Evolutionary conservation across 1,140 invertebrate species (phyloP).

Genomic region (Psilanteris sp.): DNA sequence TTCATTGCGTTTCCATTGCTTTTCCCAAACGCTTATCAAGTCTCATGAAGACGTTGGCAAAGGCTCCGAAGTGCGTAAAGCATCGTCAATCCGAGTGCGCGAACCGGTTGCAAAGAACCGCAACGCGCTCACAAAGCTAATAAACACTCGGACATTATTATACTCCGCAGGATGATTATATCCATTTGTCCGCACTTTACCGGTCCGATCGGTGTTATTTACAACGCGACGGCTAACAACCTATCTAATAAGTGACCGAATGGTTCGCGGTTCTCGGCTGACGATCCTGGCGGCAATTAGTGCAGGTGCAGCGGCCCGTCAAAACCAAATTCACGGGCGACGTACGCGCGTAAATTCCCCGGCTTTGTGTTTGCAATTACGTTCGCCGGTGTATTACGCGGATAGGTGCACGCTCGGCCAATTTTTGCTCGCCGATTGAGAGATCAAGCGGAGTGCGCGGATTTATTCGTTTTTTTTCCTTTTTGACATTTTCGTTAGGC

Average conservation of each 20-base stretch:
- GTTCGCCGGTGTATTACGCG: constrained; percentile 7
- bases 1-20: constrained; percentile 31
- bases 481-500: constrained; percentile 35
- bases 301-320: constrained; percentile 40
- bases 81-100: constrained; percentile 44
- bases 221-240: constrained; percentile 20
- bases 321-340: constrained; percentile 40
- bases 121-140: constrained; percentile 52
- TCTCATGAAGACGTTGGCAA: constrained; percentile 60
- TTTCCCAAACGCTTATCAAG: constrained; percentile 27
- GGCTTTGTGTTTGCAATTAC: constrained; percentile 33
- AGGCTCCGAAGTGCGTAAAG: constrained; percentile 54
- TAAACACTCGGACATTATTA: constrained; percentile 71
- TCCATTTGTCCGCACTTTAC: constrained; percentile 69
- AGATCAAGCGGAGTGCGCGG: constrained; percentile 12
- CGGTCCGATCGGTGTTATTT: constrained; percentile 57
- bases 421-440: constrained; percentile 11
- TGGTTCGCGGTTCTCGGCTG: constrained; percentile 23
- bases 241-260: constrained; percentile 38
- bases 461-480: constrained; percentile 17
- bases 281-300: constrained; percentile 48
- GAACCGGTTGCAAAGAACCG: constrained; percentile 54
- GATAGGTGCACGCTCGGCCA: constrained; percentile 2
- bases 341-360: constrained; percentile 20
- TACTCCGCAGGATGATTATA: constrained; percentile 63